Base-by-base conservation (phyloP, 2,113 vertebrate species). In the Neodon shergylaensis region DNA sequence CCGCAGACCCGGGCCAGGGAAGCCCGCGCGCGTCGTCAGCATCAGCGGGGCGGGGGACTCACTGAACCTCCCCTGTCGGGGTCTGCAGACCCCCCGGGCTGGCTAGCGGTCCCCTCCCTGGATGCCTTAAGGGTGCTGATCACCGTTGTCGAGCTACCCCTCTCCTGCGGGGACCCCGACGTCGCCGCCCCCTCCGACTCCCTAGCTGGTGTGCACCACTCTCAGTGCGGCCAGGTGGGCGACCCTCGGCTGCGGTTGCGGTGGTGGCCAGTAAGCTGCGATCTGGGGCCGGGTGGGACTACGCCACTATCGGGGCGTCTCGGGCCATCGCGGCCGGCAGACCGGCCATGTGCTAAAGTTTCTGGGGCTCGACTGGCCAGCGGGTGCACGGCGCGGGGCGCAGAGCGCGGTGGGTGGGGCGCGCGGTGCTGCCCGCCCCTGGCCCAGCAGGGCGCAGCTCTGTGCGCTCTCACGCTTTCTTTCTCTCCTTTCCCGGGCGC, bases 1-100 rank as follows among this genome's bases (percentile, higher is more conserved):
- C 98, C 98, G 98, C 97, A 98, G 98, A 98, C 98, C 88, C 98
- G 98, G 98, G 98, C 98, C 96, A 98, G 99, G 98, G 97, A 98
- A 98, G 77, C 98, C 98, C 97, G 28, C 90, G 97, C 97, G 95
- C 91, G 87, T 98, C 47, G 90, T 96, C 97, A 97, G 97, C 28
- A 22, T 97, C 96, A 79, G 97, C 92, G 92, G 97, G 89, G 96
- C 96, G 76, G 86, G 97, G 97, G 97, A 84, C 92, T 77, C 97
- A 94, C 85, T 89, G 97, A 96, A 96, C 96, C 92, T 73, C 52
- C 96, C 81, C 72, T 0, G 16, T 70, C 93, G 12, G 31, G 58
- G 70, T 77, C 92, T 66, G 79, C 87, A 17, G 54, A 49, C 19
- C 3, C 85, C 12, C 24, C 63, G 0, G 22, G 76, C 42, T 28